Conservation (phyloP, 2,797 vertebrate genomes). For the Gymnoscopelus microlampas region DNA sequence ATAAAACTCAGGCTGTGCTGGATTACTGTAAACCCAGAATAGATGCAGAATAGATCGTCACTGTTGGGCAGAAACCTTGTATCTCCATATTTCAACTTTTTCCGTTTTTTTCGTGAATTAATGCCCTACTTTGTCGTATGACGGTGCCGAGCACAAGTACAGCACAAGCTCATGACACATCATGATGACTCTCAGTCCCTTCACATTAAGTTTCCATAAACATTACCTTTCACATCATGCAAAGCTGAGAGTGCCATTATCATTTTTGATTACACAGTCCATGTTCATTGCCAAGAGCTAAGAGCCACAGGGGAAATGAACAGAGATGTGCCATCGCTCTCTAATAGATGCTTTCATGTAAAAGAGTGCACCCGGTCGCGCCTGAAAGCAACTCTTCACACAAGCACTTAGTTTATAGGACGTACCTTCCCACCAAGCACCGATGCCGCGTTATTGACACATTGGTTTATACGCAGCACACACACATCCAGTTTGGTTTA, state of each 20-base stretch:
- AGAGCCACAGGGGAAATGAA: neutral
- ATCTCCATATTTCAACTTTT: too few relatives aligned
- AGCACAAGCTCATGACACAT: too few relatives aligned
- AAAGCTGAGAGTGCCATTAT: neutral
- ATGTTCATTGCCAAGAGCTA: neutral
- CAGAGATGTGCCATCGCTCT: neutral
- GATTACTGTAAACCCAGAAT: slow-evolving; percentile 25
- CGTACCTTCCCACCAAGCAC: too few relatives aligned
- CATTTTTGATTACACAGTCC: neutral
- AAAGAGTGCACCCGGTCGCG: slow-evolving; percentile 45
- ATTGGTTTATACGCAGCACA: too few relatives aligned
- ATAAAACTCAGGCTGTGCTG: neutral
- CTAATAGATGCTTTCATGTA: slow-evolving; percentile 41
- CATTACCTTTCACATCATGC: slow-evolving; percentile 1
- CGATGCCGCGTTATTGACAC: too few relatives aligned
- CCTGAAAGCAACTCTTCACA: slow-evolving; percentile 48
- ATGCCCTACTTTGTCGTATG: too few relatives aligned
- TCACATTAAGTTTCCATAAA: neutral
- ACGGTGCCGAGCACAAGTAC: too few relatives aligned
- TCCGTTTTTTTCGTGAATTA: too few relatives aligned
- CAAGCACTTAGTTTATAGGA: slow-evolving; percentile 7
- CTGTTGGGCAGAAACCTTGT: neutral
- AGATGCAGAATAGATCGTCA: slow-evolving; percentile 1
- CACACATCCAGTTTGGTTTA: too few relatives aligned
- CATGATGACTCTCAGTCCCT: neutral